phyloP scores from a whole-genome alignment of 2,113 vertebrate genomes.

The mouse (Mus musculus) region DNA sequence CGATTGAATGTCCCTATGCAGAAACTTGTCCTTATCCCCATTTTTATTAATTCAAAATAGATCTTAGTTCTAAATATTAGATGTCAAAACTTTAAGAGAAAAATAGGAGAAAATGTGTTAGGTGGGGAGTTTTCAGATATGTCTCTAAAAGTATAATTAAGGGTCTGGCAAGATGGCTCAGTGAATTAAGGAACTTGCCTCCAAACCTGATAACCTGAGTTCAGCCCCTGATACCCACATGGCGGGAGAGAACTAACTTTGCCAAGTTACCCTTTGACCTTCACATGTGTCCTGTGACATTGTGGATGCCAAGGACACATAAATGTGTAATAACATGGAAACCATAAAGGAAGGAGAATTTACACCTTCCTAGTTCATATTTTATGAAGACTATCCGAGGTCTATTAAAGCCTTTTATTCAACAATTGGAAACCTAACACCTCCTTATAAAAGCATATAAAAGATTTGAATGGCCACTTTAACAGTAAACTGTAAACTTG shows the following conservation, averaged over 20 bases:
- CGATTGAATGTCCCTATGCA: neutral
- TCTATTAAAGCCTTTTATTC: conserved; percentile 8
- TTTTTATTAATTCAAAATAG: conserved; percentile 5
- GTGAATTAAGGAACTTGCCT: neutral
- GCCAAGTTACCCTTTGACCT: neutral
- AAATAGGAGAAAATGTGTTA: neutral
- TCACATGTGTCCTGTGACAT: neutral
- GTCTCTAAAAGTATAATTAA: neutral
- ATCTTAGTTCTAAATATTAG: neutral
- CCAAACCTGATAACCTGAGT: neutral
- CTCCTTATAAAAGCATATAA: conserved; percentile 8
- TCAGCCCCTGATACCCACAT: neutral
- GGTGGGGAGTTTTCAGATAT: neutral
- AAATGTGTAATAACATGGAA: neutral
- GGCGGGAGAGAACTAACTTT: neutral
- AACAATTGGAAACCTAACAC: neutral
- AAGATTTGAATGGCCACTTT: neutral
- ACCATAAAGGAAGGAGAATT: conserved; percentile 23
- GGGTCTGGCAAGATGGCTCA: neutral
- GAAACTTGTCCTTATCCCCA: neutral
- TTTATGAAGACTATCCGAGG: neutral
- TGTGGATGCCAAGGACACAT: neutral
- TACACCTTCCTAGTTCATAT: neutral
- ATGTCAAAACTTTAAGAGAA: neutral
- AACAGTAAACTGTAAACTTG: neutral